A percentile compares a stretch with the other conserved stretches of the same genome.
These are phyloP conservation scores for Ibidorhyncha struthersii DNA, from an alignment of 2,113 vertebrate species.

Conservation along the genomic window DNA sequence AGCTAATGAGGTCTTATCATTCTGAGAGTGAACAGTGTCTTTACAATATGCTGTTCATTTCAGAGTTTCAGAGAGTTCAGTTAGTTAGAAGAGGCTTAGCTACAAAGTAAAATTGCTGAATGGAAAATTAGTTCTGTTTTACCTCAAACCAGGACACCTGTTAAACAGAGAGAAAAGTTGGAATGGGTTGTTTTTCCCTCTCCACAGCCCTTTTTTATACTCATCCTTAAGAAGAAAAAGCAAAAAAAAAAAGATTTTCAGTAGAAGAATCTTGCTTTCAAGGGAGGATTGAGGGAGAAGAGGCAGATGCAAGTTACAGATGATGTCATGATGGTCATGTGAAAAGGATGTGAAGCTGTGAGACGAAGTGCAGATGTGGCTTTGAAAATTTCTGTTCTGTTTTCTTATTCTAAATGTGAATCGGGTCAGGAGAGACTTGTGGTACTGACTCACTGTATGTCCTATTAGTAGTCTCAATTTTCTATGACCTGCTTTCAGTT, in stretches of 20 bases:
- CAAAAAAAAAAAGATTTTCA: background rate
- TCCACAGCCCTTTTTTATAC: background rate
- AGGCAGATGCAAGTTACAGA: background rate
- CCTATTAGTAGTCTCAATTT: background rate
- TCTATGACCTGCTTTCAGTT: background rate
- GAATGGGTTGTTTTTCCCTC: background rate
- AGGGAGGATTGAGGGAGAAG: background rate
- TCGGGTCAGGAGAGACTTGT: background rate
- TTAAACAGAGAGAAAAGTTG: background rate
- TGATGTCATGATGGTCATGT: too few relatives aligned
- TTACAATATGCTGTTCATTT: too few relatives aligned
- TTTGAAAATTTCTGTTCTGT: background rate
- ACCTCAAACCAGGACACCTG: too few relatives aligned
- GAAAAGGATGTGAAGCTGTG: background rate
- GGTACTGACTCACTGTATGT: background rate
- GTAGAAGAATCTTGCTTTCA: background rate
- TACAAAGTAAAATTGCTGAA: too few relatives aligned
- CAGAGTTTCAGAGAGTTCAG: too few relatives aligned
- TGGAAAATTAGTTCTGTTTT: too few relatives aligned
- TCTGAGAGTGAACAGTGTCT: too few relatives aligned
- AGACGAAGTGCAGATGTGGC: background rate
- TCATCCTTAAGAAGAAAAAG: background rate
- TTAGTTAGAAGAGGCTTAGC: too few relatives aligned
- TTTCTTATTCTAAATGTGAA: background rate
- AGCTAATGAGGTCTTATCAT: too few relatives aligned